Base-by-base conservation (phyloP, 2,888 invertebrate species). In the Drosophila suboccidentalis region DNA sequence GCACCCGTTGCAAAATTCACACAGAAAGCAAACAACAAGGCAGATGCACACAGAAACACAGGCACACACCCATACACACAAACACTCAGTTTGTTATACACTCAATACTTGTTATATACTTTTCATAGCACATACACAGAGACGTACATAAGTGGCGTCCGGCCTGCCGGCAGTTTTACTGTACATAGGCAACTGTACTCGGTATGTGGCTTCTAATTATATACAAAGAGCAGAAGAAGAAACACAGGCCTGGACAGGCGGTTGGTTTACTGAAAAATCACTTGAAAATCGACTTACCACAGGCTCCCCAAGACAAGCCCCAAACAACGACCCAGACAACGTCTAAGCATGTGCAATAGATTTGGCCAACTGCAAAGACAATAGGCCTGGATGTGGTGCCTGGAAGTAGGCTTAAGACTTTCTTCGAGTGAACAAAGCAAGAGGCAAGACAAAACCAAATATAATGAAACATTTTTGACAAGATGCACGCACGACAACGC, bases 391-490 rank as follows among this genome's bases (percentile, higher is more conserved):
- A 29, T 26, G 36, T 41, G 59, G 49, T 29, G 50, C 47, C 57
- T 65, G 67, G 61, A 73, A 75, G 75, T 70, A 69, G 84, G 87
- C 85, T 87, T 87, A 87, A 80, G 85, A 85, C 72, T 85, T 84
- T 76, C 85, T 85, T 87, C 71, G 67, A 80, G 51, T 66, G 75
- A 68, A 70, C 78, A 78, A 69, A 71, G 55, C 86, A 68, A 59
- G 70, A 71, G 80, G 80, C 78, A 75, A 85, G 68, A 78, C 76
- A 74, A 78, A 70, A 78, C 73, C 82, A 78, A 87, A 87, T 82
- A 87, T 82, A 84, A 87, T 85, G 85, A 80, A 87, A 82, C 73
- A 80, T 84, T 84, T 84, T 87, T 85, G 87, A 72, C 85, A 84
- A 84, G 83, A 83, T 77, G 87, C 79, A 83, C 17, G 62, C 62